Percentiles rank a stretch among this genome's conserved stretches.
Conservation (phyloP, 2,797 vertebrate genomes). For the Hozukius guyotensis region DNA sequence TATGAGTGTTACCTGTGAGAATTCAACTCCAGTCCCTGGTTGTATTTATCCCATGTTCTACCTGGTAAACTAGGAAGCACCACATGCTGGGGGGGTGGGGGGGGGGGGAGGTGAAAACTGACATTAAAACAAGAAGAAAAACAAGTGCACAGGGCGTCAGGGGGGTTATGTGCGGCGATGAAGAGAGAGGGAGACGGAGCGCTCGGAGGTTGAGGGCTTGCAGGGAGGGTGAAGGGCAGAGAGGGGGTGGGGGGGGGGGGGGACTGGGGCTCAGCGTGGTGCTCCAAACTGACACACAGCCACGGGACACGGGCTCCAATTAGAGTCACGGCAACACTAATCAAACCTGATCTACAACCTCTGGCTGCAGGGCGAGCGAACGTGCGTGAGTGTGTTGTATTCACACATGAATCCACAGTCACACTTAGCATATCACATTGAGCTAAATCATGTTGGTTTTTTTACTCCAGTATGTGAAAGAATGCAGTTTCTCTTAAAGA, state of each 20-base stretch:
- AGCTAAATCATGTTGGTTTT: not conserved
- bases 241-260: not conserved
- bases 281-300: conserved; percentile 70
- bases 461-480: not conserved
- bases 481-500: not conserved
- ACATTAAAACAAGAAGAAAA: conserved; percentile 24
- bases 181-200: conserved; percentile 2
- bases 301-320: conserved; percentile 74
- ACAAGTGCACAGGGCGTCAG: not conserved
- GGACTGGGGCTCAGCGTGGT: conserved; percentile 55
- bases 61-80: not conserved
- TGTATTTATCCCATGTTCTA: not conserved
- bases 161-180: not conserved
- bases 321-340: conserved; percentile 74
- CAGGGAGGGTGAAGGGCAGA: conserved; percentile 47
- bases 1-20: not conserved
- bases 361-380: conserved; percentile 55
- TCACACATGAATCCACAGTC: conserved; percentile 28
- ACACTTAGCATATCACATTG: conserved; percentile 12
- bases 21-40: not conserved
- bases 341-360: conserved; percentile 76
- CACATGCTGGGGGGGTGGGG: not conserved
- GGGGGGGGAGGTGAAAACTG: not conserved
- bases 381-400: conserved; percentile 14
- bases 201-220: conserved; percentile 31